Evolutionary conservation across 2,113 vertebrate genomes (phyloP).

Genomic region (Columba livia): DNA sequence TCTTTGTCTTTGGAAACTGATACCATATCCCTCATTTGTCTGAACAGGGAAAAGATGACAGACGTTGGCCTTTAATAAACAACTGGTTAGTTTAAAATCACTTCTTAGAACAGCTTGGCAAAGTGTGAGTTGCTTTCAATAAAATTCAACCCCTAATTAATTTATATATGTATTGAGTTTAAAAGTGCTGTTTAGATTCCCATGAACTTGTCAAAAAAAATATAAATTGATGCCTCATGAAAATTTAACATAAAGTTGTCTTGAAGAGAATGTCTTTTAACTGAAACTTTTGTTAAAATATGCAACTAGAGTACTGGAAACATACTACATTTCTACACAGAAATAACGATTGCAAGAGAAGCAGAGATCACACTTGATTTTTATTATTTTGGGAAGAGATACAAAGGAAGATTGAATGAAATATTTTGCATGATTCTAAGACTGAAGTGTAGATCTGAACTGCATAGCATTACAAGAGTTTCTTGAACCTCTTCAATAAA

Average conservation of each 20-base stretch:
- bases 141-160: not conserved
- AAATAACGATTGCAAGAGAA: not conserved
- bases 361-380: not conserved
- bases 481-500: not conserved
- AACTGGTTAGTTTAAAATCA: not conserved
- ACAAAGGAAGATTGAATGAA: not conserved
- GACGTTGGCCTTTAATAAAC: not conserved
- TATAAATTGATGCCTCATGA: not conserved
- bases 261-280: not conserved
- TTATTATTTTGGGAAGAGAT: not conserved
- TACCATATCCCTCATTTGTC: not conserved
- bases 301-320: not conserved
- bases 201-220: not conserved
- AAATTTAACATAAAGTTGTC: not conserved
- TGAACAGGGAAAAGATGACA: not conserved
- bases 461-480: not conserved
- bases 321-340: not conserved
- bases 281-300: not conserved
- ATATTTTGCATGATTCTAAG: not conserved
- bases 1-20: not conserved
- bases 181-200: not conserved
- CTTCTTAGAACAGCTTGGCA: not conserved
- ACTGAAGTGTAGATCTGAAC: not conserved
- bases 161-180: not conserved
- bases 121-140: not conserved